Evolutionary conservation across 1,140 invertebrate species (phyloP), one percentile per base, ranked within the genome.

Genomic region (Oryzaephilus surinamensis): DNA sequence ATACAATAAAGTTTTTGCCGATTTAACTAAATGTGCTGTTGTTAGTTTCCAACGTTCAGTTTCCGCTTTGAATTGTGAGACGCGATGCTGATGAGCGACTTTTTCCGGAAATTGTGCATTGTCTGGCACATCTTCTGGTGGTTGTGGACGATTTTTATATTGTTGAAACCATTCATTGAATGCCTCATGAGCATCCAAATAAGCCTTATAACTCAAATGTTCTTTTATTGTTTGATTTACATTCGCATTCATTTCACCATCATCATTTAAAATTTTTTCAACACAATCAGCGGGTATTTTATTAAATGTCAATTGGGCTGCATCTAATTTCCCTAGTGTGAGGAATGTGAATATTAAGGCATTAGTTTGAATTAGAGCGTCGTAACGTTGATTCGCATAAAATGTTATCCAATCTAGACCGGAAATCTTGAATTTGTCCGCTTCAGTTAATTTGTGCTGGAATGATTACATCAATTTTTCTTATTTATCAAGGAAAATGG

Each of bases 121-220:
- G 11, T 64, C 29, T 4, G 65, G 52, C 28, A 78, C 57, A 5
- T 67, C 61, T 29, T 76, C 70, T 1, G 77, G 65, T 36, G 75
- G 74, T 29, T 65, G 65, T 2, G 90, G 91, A 62, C 81, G 80
- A 1, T 73, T 77, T 54, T 92, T 80, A 43, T 73, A 87, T 51
- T 84, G 76, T 38, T 80, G 73, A 47, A 89, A 89, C 91, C 91
- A 95, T 51, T 86, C 81, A 39, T 78, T 76, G 65, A 92, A 94
- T 24, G 79, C 78, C 60, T 93, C 86, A 36, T 90, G 72, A 2
- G 85, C 88, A 55, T 87, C 78, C 12, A 88, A 65, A 57, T 87
- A 88, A 0, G 78, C 71, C 58, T 83, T 83, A 45, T 84, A 76
- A 54, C 80, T 84, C 8, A 86, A 62, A 60, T 84, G 80, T 60